These are phyloP conservation scores for Rhorus exstirpatorius DNA, from an alignment of 2,888 invertebrate species.

Conservation along the genomic window DNA sequence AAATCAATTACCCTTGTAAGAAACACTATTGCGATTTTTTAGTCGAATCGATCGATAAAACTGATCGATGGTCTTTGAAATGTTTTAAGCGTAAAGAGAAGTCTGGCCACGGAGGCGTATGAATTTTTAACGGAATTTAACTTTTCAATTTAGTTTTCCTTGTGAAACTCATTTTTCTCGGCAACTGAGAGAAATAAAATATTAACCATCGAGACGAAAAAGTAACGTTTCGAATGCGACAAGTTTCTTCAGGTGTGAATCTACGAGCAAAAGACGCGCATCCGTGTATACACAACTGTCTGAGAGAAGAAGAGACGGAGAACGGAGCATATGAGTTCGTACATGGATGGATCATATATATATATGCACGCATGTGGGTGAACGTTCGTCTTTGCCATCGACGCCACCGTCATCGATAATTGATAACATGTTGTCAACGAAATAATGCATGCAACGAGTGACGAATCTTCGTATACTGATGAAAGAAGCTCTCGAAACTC, in stretches of 20 bases:
- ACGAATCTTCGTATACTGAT: slow-evolving; percentile 38
- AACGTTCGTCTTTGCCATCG: slow-evolving; percentile 54
- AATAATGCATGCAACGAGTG: slow-evolving; percentile 65
- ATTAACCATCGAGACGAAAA: slow-evolving; percentile 33
- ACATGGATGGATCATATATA: slow-evolving; percentile 7
- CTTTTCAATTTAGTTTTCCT: slow-evolving; percentile 1
- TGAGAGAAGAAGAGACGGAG: slow-evolving; percentile 20
- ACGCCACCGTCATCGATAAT: slow-evolving; percentile 66
- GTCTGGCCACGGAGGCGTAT: too few relatives aligned
- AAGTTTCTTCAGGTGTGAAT: slow-evolving; percentile 76
- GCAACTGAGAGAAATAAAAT: slow-evolving; percentile 17
- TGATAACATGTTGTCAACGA: slow-evolving; percentile 72
- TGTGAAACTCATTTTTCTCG: background rate
- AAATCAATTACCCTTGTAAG: too few relatives aligned
- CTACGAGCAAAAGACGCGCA: slow-evolving; percentile 36
- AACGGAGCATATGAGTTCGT: slow-evolving; percentile 19
- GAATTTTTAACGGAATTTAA: background rate
- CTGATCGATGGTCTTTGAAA: too few relatives aligned
- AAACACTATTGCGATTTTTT: too few relatives aligned
- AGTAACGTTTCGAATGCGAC: slow-evolving; percentile 29
- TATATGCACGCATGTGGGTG: background rate
- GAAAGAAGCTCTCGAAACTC: slow-evolving; percentile 35
- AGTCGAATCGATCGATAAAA: too few relatives aligned
- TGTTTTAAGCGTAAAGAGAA: too few relatives aligned
- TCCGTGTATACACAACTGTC: slow-evolving; percentile 75